phyloP scores from a whole-genome alignment of 2,113 vertebrate genomes.

The Vanacampus margaritifer region DNA sequence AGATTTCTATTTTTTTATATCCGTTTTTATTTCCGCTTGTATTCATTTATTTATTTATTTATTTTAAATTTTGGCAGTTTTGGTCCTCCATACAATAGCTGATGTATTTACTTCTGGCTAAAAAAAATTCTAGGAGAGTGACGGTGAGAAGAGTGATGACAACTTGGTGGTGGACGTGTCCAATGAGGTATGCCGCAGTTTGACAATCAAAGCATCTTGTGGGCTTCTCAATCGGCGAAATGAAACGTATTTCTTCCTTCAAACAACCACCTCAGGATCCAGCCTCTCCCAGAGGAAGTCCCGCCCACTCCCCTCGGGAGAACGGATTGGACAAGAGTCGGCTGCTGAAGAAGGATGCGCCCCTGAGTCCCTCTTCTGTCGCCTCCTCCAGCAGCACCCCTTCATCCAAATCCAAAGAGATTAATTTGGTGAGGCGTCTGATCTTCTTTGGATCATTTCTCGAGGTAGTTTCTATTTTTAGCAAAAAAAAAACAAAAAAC shows the following conservation, averaged over 20 bases:
- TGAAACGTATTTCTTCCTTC: background rate
- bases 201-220: accelerated
- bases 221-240: background rate
- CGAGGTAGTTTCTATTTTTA: slow-evolving; percentile 25
- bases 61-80: too few relatives aligned
- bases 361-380: slow-evolving; percentile 89
- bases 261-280: slow-evolving; percentile 78
- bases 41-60: too few relatives aligned
- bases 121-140: slow-evolving; percentile 80
- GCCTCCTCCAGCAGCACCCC: slow-evolving; percentile 96
- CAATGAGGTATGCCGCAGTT: slow-evolving; percentile 79
- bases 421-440: slow-evolving; percentile 76
- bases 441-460: slow-evolving; percentile 27
- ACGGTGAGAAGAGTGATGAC: slow-evolving; percentile 91
- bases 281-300: slow-evolving; percentile 84
- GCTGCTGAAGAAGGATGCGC: slow-evolving; percentile 85
- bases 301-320: slow-evolving; percentile 88
- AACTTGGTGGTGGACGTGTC: slow-evolving; percentile 94
- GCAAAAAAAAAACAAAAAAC: background rate
- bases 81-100: too few relatives aligned
- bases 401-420: slow-evolving; percentile 94
- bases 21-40: too few relatives aligned
- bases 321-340: slow-evolving; percentile 90
- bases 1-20: too few relatives aligned
- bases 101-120: background rate